phyloP scores from a whole-genome alignment of 1,140 invertebrate species.

The Heterodera schachtii region DNA sequence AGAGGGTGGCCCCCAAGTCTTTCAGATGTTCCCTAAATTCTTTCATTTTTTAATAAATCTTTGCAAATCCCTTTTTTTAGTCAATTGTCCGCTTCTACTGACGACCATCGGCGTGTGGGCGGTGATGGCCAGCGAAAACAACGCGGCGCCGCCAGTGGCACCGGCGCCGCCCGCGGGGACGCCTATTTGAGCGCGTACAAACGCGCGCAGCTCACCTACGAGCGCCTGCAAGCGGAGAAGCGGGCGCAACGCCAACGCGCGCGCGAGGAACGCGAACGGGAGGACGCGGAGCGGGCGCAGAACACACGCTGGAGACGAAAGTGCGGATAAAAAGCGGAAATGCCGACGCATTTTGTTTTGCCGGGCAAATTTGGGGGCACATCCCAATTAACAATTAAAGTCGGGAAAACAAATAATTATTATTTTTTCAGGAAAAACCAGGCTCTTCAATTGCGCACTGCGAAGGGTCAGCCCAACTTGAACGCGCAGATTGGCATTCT shows the following conservation, averaged over 20 bases:
- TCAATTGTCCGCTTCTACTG: too few relatives aligned
- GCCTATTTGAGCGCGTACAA: conserved; percentile 49
- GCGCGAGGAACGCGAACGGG: conserved; percentile 36
- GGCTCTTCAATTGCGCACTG: conserved; percentile 42
- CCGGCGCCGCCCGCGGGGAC: too few relatives aligned
- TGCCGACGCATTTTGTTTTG: too few relatives aligned
- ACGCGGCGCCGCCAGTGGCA: too few relatives aligned
- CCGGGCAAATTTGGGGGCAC: conserved; percentile 8
- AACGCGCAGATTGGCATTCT: conserved; percentile 50
- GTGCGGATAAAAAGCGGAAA: not conserved
- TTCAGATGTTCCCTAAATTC: too few relatives aligned
- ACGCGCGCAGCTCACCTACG: conserved; percentile 44
- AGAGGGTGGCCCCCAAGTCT: too few relatives aligned
- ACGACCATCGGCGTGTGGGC: too few relatives aligned
- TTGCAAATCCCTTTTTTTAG: too few relatives aligned
- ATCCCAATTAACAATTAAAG: too few relatives aligned
- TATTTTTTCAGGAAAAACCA: conserved; percentile 51
- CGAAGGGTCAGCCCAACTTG: conserved; percentile 49
- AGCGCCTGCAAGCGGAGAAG: conserved; percentile 44
- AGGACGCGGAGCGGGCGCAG: not conserved
- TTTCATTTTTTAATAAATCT: too few relatives aligned
- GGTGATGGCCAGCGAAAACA: not conserved
- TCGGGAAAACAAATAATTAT: too few relatives aligned
- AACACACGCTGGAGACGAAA: conserved; percentile 3
- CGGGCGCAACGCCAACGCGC: conserved; percentile 24